These are phyloP conservation scores for Vulpes ferrilata DNA, from an alignment of 2,113 vertebrate genomes.

Conservation along the genomic window DNA sequence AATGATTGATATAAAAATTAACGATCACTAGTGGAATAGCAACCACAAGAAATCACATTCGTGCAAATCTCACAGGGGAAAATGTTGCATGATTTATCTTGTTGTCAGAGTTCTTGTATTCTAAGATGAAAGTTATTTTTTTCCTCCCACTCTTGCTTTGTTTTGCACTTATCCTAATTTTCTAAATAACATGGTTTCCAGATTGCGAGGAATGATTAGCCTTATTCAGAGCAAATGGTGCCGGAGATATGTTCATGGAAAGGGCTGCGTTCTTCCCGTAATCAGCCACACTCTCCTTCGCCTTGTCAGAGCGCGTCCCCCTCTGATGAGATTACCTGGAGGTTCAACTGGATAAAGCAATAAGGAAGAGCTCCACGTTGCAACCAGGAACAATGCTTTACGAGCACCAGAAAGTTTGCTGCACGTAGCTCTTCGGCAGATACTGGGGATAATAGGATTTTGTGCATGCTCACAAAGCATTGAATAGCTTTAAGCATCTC, in stretches of 20 bases:
- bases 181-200: constrained; percentile 61
- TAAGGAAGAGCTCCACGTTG: not conserved
- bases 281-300: not conserved
- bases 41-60: not conserved
- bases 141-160: not conserved
- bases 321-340: not conserved
- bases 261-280: not conserved
- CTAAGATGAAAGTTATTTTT: constrained; percentile 31
- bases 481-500: constrained; percentile 68
- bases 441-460: constrained; percentile 41
- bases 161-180: constrained; percentile 66
- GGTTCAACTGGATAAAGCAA: not conserved
- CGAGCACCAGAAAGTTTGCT: not conserved
- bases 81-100: not conserved
- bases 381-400: not conserved
- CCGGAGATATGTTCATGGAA: not conserved
- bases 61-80: not conserved
- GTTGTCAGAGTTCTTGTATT: not conserved
- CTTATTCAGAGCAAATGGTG: constrained; percentile 53
- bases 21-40: not conserved
- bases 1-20: constrained; percentile 57
- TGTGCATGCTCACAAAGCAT: constrained; percentile 69
- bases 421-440: not conserved
- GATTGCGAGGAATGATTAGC: constrained; percentile 25
- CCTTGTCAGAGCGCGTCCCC: not conserved